phyloP scores from a whole-genome alignment of 2,113 vertebrate genomes.

The Chrysochloris asiatica region DNA sequence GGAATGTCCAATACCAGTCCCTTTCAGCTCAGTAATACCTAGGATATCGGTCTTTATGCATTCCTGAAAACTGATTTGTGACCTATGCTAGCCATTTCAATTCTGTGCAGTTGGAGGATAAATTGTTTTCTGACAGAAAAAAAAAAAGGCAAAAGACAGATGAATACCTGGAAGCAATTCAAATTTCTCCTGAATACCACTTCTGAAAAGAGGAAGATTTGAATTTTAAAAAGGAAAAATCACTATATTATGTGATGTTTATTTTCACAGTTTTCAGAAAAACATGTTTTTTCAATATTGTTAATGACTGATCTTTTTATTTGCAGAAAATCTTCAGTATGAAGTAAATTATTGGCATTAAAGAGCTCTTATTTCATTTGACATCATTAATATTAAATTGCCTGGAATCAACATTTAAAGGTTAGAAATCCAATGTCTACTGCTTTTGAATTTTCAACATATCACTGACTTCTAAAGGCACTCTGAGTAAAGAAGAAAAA shows the following conservation, averaged over 20 bases:
- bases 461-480: fast-evolving
- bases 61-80: background rate
- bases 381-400: background rate
- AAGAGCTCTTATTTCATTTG: background rate
- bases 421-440: background rate
- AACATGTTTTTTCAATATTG: background rate
- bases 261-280: background rate
- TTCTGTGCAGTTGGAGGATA: background rate
- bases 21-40: too few relatives aligned
- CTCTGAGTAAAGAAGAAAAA: background rate
- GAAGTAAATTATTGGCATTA: background rate
- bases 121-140: too few relatives aligned
- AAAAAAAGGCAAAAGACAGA: background rate
- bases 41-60: too few relatives aligned
- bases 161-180: background rate
- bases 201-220: background rate
- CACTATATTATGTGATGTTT: background rate
- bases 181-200: background rate
- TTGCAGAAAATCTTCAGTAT: background rate
- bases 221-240: background rate
- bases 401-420: background rate
- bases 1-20: too few relatives aligned
- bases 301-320: background rate
- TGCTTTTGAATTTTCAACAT: background rate
- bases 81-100: background rate